phyloP scores from a whole-genome alignment of 1,140 invertebrate species.

The Delia radicum region DNA sequence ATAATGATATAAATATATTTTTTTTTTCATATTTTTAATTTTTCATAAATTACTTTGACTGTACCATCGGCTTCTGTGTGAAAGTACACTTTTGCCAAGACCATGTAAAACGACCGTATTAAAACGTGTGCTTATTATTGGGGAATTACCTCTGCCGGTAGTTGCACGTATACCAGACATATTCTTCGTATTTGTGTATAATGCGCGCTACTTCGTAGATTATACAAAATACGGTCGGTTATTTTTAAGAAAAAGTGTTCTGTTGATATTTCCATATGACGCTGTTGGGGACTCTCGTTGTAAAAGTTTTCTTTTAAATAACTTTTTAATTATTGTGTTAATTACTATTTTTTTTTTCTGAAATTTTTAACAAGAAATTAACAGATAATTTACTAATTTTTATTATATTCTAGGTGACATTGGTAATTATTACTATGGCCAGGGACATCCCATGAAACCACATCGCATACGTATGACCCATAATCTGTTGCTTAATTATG shows the following conservation, averaged over 20 bases:
- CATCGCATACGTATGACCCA: constrained; percentile 99
- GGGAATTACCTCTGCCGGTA: not conserved
- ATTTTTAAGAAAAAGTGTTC: not conserved
- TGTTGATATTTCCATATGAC: not conserved
- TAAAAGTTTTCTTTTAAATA: not conserved
- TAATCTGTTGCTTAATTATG: constrained; percentile 98
- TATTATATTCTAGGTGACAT: constrained; percentile 79
- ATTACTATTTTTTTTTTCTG: too few relatives aligned
- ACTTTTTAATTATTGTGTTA: not conserved
- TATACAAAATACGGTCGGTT: not conserved
- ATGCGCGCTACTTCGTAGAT: not conserved
- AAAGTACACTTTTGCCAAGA: constrained; percentile 42
- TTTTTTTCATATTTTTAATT: constrained; percentile 33
- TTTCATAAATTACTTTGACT: constrained; percentile 48
- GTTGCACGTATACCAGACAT: constrained; percentile 17
- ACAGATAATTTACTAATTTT: not conserved
- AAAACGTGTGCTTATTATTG: not conserved
- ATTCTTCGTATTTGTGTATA: not conserved
- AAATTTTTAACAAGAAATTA: not conserved
- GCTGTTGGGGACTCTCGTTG: not conserved
- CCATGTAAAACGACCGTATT: constrained; percentile 35
- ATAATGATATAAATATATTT: too few relatives aligned
- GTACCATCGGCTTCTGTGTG: constrained; percentile 40
- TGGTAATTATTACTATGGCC: constrained; percentile 99
- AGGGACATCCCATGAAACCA: constrained; percentile 99